phyloP scores from a whole-genome alignment of 2,888 invertebrate species.

The Thysanoteuthis rhombus region DNA sequence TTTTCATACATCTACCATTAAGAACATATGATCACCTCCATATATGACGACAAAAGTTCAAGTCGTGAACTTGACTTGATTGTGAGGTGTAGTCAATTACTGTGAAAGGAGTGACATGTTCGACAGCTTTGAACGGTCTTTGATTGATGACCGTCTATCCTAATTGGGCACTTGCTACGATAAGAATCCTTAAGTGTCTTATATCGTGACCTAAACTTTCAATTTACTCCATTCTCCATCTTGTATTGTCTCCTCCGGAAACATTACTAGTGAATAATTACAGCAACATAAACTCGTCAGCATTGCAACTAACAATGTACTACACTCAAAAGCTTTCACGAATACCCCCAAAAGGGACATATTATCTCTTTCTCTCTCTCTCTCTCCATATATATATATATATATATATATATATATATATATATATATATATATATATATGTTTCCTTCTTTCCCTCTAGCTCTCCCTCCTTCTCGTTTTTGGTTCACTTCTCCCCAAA shows the following conservation, averaged over 20 bases:
- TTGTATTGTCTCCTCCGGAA: neutral
- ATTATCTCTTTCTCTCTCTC: neutral
- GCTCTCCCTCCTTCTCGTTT: neutral
- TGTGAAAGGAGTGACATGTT: neutral
- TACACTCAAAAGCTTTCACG: neutral
- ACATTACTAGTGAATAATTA: neutral
- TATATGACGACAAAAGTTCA: too few relatives aligned
- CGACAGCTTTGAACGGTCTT: neutral
- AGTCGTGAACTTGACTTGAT: neutral
- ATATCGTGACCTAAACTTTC: neutral
- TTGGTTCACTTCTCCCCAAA: neutral
- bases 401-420: too few relatives aligned
- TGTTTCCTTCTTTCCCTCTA: neutral
- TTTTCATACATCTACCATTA: too few relatives aligned
- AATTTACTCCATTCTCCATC: neutral
- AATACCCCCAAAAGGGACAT: neutral
- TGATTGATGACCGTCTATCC: neutral
- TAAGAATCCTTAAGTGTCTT: neutral
- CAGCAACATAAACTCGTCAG: accelerated
- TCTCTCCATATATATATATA: too few relatives aligned
- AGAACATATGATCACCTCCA: too few relatives aligned
- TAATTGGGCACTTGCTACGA: neutral
- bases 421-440: too few relatives aligned
- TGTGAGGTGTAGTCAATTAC: neutral
- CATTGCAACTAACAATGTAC: neutral